Base-by-base conservation (phyloP, 2,797 vertebrate species). In the Argyrosomus regius region DNA sequence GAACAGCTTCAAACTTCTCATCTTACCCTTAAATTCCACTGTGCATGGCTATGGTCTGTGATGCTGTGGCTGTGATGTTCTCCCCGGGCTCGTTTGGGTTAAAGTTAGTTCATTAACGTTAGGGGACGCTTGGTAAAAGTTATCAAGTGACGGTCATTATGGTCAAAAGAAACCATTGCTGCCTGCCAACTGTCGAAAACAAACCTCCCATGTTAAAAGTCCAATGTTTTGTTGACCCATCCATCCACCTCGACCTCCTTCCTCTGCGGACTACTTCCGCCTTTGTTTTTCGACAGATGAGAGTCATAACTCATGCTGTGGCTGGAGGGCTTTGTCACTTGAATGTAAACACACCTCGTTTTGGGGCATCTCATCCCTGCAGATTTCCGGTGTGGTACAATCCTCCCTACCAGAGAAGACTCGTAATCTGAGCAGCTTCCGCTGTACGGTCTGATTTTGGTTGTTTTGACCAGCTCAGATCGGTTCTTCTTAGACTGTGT, bases 221-320 rank as follows among this genome's bases (percentile, higher is more conserved):
- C 5, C 0, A 48, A 16, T 54, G 26, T 39, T 49, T 49, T 56
- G 1, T 57, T 43, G 53, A 52, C 26, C 49, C 57, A 41, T 57
- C n/a, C n/a, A 56, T 67, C 13, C 69, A 46, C 26, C 46, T 17
- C 1, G 3, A 26, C 41, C 35, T 61, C 48, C 10, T 41, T 28
- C 31, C 39, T 66, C 48, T 24, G 22, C 6, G 9, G 53, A 35
- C 16, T 35, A 8, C 6, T n/a, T 53, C 24, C 13, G 20, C 39
- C 24, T 62, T 68, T 74, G 26, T 60, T 60, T 39, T 12, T 72
- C 17, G 6, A 60, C 18, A 28, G 63, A 73, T 50, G 39, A 35
- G 26, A 11, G 16, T 28, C 52, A 63, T 56, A 28, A 57, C n/a
- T 48, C 26, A 46, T 17, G n/a, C 18, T 17, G 17, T 13, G 1